Percentiles rank a stretch among this genome's conserved stretches.
Evolutionary conservation across 2,113 vertebrate genomes (phyloP).

Genomic region (Callionymus lyra): DNA sequence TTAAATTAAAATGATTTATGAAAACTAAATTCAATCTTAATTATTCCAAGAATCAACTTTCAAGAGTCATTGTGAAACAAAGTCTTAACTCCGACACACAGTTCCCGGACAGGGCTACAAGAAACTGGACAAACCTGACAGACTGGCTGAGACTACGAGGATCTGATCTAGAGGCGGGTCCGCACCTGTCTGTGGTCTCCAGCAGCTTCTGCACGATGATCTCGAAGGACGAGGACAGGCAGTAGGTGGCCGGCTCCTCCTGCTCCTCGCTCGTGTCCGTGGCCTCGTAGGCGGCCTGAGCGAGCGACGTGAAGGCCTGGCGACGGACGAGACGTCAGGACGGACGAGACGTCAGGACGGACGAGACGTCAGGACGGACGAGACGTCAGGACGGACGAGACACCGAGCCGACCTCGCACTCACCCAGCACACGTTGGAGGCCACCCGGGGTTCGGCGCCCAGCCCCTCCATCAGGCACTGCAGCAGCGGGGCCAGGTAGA

Average conservation of each 20-base stretch:
- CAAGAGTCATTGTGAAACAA: too few relatives aligned
- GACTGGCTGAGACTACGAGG: too few relatives aligned
- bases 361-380: background rate
- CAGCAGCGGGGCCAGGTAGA: conserved; percentile 86
- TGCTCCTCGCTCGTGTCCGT: conserved; percentile 93
- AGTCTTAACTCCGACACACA: too few relatives aligned
- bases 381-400: too few relatives aligned
- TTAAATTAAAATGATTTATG: too few relatives aligned
- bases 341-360: background rate
- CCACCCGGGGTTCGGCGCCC: conserved; percentile 88
- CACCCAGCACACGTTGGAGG: conserved; percentile 99
- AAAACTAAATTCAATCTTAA: too few relatives aligned
- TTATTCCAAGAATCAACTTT: too few relatives aligned
- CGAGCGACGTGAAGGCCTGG: conserved; percentile 93
- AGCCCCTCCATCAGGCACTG: conserved; percentile 96
- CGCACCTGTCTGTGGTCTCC: conserved; percentile 89
- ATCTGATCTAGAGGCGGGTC: background rate
- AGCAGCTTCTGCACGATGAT: conserved; percentile 95
- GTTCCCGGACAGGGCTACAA: too few relatives aligned
- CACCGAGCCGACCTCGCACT: conserved; percentile 19
- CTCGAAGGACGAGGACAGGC: conserved; percentile 94
- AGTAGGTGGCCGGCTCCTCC: conserved; percentile 93
- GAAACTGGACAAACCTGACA: too few relatives aligned
- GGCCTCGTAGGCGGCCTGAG: conserved; percentile 94
- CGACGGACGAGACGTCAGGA: background rate